A percentile compares a stretch with the other conserved stretches of the same genome.
Conservation (phyloP, 2,888 invertebrate species). For the Orgyia antiqua region DNA sequence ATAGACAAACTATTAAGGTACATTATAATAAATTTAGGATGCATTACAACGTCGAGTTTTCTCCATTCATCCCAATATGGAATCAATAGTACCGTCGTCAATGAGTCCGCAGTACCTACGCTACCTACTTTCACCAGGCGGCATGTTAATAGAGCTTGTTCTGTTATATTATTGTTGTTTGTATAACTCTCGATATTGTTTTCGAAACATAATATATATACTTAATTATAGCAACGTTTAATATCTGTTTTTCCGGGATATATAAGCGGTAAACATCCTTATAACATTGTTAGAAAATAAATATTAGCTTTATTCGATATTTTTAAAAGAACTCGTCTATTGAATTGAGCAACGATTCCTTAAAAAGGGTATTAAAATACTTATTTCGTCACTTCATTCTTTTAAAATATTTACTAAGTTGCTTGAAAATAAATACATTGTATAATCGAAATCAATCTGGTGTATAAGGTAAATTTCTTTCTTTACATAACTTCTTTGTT, state of each 20-base stretch:
- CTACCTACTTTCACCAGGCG: slow-evolving; percentile 43
- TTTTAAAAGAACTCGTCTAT: no score
- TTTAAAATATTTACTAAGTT: no score
- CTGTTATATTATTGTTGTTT: slow-evolving; percentile 26
- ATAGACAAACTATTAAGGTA: no score
- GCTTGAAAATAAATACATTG: no score
- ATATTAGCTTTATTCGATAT: slow-evolving; percentile 4
- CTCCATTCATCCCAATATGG: slow-evolving; percentile 36
- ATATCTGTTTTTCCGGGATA: no score
- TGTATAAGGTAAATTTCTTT: no score
- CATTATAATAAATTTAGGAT: slow-evolving; percentile 18
- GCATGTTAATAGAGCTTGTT: slow-evolving; percentile 40
- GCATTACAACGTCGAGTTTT: slow-evolving; percentile 35
- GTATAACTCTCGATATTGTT: slow-evolving; percentile 28
- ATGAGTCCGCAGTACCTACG: slow-evolving; percentile 25
- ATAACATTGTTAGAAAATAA: background rate
- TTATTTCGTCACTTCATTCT: no score
- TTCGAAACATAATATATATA: slow-evolving; percentile 19
- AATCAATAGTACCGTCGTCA: slow-evolving; percentile 30
- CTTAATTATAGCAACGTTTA: slow-evolving; percentile 15
- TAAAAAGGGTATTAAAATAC: no score
- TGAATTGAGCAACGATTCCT: no score
- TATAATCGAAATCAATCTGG: no score
- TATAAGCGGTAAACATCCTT: no score
- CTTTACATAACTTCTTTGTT: no score